Evolutionary conservation across 2,888 invertebrate species (phyloP).

Genomic region (Fabriciana adippe): DNA sequence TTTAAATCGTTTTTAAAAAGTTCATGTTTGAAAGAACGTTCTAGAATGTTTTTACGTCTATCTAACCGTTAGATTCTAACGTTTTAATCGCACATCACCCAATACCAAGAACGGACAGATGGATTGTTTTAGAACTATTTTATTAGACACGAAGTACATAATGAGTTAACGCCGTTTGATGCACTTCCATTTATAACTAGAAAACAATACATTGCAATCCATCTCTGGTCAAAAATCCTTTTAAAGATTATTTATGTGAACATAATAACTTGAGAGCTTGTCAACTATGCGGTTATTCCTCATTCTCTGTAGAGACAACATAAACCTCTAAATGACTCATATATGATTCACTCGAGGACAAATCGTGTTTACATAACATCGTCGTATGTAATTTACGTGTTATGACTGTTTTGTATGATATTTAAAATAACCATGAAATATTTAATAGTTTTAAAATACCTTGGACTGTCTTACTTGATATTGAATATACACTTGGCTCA

Average conservation of each 20-base stretch:
- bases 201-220: conserved; percentile 3
- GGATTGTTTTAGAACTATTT: no score
- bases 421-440: conserved; percentile 20
- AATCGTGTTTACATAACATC: conserved; percentile 37
- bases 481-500: no score
- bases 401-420: conserved; percentile 20
- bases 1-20: no score
- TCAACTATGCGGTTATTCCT: conserved; percentile 29
- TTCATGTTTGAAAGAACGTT: no score
- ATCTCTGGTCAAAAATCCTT: neutral
- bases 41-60: no score
- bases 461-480: neutral
- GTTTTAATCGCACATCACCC: no score
- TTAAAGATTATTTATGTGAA: neutral
- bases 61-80: no score
- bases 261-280: neutral
- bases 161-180: no score
- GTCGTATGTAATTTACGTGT: conserved; percentile 24
- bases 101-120: no score
- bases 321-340: conserved; percentile 21
- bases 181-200: neutral
- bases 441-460: conserved; percentile 3
- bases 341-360: conserved; percentile 34
- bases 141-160: no score
- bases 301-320: conserved; percentile 15